Evolutionary conservation across 2,113 vertebrate species (phyloP).

Genomic region (Salvator merianae): DNA sequence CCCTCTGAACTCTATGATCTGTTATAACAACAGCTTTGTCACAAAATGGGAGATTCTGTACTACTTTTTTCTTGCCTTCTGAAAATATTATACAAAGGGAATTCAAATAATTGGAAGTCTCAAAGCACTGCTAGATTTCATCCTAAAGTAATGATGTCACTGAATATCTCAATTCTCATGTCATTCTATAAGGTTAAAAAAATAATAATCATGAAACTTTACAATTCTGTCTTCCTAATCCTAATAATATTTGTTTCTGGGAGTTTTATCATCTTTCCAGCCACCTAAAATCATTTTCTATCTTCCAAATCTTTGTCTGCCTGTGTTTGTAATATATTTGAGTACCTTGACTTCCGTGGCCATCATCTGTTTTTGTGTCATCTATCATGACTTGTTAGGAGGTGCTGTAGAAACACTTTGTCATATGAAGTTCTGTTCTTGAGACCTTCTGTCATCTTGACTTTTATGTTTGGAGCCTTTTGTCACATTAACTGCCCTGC

Average conservation of each 20-base stretch:
- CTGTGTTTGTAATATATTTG: constrained; percentile 52
- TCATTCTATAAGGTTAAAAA: neutral
- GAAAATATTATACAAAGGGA: constrained; percentile 26
- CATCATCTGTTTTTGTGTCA: constrained; percentile 46
- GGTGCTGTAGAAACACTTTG: constrained; percentile 55
- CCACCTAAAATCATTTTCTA: constrained; percentile 42
- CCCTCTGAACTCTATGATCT: too few species aligned
- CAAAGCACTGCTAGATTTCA: constrained; percentile 13
- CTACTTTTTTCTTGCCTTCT: constrained; percentile 24
- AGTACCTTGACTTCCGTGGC: constrained; percentile 31
- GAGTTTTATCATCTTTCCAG: constrained; percentile 39
- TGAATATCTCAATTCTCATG: constrained; percentile 45
- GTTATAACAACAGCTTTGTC: neutral
- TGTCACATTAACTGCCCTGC: constrained; percentile 52
- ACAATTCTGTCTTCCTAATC: constrained; percentile 43
- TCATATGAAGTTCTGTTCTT: constrained; percentile 46
- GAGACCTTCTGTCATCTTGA: constrained; percentile 55
- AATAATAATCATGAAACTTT: constrained; percentile 6
- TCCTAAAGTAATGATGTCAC: constrained; percentile 29
- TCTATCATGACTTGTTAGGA: constrained; percentile 55
- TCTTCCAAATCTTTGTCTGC: constrained; percentile 38
- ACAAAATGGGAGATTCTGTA: neutral
- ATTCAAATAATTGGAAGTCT: constrained; percentile 30
- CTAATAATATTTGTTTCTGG: constrained; percentile 39
- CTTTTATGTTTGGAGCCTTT: constrained; percentile 43